Conservation (phyloP, 2,888 invertebrate genomes). For the Pristionchus japonicus region DNA sequence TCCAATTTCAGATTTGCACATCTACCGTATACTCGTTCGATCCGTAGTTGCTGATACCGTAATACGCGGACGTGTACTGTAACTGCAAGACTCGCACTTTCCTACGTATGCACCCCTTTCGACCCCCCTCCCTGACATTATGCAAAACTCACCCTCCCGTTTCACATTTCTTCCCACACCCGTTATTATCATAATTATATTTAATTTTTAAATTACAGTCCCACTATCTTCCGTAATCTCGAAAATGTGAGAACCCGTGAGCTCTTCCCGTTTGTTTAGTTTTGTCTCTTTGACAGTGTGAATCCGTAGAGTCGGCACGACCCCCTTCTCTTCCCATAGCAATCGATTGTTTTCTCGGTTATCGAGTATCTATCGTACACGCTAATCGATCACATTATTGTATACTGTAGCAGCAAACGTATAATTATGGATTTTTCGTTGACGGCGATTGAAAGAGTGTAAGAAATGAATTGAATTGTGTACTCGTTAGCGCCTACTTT, state of each 20-base stretch:
- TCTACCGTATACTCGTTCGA: conserved; percentile 37
- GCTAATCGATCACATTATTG: conserved; percentile 17
- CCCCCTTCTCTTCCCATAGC: background rate
- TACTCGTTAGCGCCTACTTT: conserved; percentile 39
- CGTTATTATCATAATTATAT: conserved; percentile 24
- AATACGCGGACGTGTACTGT: conserved; percentile 36
- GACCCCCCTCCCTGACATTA: conserved; percentile 2
- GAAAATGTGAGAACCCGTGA: conserved; percentile 26
- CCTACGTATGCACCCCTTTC: background rate
- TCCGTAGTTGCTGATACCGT: conserved; percentile 36
- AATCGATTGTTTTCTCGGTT: conserved; percentile 31
- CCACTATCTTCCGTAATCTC: conserved; percentile 33
- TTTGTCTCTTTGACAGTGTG: conserved; percentile 10
- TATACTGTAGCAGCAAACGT: conserved; percentile 37
- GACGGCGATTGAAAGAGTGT: conserved; percentile 1
- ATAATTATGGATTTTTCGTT: conserved; percentile 33
- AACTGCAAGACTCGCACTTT: conserved; percentile 27
- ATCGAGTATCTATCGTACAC: conserved; percentile 10
- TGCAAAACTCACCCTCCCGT: conserved; percentile 33
- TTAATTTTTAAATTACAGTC: background rate
- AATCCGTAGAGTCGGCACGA: conserved; percentile 32
- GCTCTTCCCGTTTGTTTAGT: conserved; percentile 26
- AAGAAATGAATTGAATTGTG: conserved; percentile 38
- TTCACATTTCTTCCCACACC: conserved; percentile 18
- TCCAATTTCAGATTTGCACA: conserved; percentile 36